These are phyloP conservation scores for Oegoconia quadripuncta DNA, from an alignment of 2,888 invertebrate species.

Conservation along the genomic window DNA sequence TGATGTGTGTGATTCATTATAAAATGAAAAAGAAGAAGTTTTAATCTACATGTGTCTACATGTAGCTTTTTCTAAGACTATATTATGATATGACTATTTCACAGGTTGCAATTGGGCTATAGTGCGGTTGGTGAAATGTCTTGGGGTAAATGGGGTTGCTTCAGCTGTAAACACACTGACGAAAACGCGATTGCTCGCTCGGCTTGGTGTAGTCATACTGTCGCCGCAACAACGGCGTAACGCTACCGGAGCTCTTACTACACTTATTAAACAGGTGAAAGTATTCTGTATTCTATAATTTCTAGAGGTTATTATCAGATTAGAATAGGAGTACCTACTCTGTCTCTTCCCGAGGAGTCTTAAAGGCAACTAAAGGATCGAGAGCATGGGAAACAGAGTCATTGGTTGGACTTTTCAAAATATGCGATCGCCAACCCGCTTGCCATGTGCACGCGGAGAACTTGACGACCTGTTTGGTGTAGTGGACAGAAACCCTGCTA, in stretches of 20 bases:
- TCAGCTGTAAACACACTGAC: slow-evolving; percentile 34
- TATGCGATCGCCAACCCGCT: too few relatives aligned
- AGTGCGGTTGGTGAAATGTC: slow-evolving; percentile 55
- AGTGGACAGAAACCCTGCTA: too few relatives aligned
- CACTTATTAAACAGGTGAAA: slow-evolving; percentile 42
- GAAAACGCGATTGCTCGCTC: slow-evolving; percentile 27
- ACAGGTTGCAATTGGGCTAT: slow-evolving; percentile 57
- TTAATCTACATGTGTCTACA: too few relatives aligned
- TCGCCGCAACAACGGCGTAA: slow-evolving; percentile 36
- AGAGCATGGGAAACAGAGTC: too few relatives aligned
- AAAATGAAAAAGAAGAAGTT: too few relatives aligned
- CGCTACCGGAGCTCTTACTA: slow-evolving; percentile 29
- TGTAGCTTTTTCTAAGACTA: not conserved
- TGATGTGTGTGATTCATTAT: too few relatives aligned
- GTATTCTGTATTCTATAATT: not conserved
- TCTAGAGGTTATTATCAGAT: too few relatives aligned
- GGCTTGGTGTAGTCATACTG: slow-evolving; percentile 50
- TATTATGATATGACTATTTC: slow-evolving; percentile 3
- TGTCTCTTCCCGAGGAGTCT: too few relatives aligned
- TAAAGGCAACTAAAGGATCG: not conserved
- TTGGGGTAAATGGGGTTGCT: slow-evolving; percentile 60
- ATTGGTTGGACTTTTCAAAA: not conserved
- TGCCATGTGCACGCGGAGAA: too few relatives aligned
- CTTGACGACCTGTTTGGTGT: too few relatives aligned
- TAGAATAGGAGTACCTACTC: too few relatives aligned